These are phyloP conservation scores for Melanargia galathea DNA, from an alignment of 2,888 invertebrate genomes.

Conservation along the genomic window DNA sequence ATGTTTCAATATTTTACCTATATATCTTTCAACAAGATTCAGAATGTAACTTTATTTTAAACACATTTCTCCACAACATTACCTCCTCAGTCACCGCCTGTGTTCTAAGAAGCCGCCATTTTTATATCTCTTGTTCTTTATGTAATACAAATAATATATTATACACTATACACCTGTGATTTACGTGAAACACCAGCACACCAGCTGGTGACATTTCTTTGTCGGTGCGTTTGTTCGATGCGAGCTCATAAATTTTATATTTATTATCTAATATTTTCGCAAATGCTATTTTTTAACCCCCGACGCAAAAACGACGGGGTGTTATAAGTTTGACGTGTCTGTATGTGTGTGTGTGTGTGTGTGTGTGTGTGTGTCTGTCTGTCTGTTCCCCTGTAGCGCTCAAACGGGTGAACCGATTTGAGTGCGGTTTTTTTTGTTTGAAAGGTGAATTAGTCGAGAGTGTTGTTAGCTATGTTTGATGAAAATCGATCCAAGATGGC, in stretches of 20 bases:
- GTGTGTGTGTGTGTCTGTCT: too few species aligned
- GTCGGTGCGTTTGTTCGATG: conserved; percentile 36
- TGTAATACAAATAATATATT: conserved; percentile 64
- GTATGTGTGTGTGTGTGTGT: too few species aligned
- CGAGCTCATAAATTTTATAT: conserved; percentile 36
- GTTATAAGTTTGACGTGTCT: too few species aligned
- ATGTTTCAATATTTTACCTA: too few species aligned
- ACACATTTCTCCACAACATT: conserved; percentile 20
- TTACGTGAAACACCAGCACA: conserved; percentile 54
- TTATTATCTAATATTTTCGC: conserved; percentile 2
- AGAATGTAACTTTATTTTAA: neutral
- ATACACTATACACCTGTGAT: conserved; percentile 54
- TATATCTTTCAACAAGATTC: neutral
- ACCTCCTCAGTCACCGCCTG: conserved; percentile 51
- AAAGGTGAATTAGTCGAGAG: too few species aligned
- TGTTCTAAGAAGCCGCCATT: conserved; percentile 67
- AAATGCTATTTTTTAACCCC: neutral
- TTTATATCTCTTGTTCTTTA: conserved; percentile 62
- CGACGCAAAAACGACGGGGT: too few species aligned
- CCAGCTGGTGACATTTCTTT: conserved; percentile 57
- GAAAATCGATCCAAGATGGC: too few species aligned
- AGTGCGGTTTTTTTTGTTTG: too few species aligned
- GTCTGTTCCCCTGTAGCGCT: too few species aligned
- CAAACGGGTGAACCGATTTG: too few species aligned
- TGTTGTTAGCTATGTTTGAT: too few species aligned